Evolutionary conservation across 2,888 invertebrate genomes (phyloP).

Genomic region (Drosophila anomalata): DNA sequence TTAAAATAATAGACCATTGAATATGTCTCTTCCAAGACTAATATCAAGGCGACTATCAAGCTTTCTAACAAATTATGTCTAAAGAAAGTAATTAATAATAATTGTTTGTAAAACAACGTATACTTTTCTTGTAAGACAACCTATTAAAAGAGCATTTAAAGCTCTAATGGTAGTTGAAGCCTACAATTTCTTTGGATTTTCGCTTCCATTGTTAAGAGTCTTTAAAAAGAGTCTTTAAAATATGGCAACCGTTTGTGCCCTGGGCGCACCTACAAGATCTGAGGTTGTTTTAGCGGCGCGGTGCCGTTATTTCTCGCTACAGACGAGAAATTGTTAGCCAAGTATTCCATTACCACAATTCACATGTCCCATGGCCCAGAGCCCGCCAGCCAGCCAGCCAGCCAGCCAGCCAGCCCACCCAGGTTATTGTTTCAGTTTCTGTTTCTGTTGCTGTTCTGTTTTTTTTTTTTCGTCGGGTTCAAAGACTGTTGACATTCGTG

Average conservation of each 20-base stretch:
- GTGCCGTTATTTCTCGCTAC: conserved; percentile 43
- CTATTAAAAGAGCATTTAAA: conserved; percentile 12
- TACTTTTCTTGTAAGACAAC: neutral
- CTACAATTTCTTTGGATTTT: neutral
- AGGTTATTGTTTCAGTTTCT: conserved; percentile 40
- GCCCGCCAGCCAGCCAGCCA: neutral
- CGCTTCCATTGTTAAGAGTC: conserved; percentile 24
- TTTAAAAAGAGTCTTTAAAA: conserved; percentile 29
- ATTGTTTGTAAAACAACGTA: neutral
- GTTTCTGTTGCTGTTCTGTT: conserved; percentile 1
- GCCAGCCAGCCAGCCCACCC: conserved; percentile 24
- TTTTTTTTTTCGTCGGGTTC: conserved; percentile 52
- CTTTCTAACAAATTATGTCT: neutral
- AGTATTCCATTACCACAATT: conserved; percentile 44
- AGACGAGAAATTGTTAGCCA: no score
- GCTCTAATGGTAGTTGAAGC: neutral
- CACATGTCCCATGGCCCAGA: conserved; percentile 35
- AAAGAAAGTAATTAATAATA: neutral
- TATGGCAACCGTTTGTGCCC: conserved; percentile 22
- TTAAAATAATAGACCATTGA: no score
- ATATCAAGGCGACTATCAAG: neutral
- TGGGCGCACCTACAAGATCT: conserved; percentile 41
- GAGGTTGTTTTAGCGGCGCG: conserved; percentile 24
- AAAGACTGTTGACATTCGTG: conserved; percentile 71
- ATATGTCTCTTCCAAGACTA: neutral